A percentile compares a stretch with the other conserved stretches of the same genome.
Evolutionary conservation across 2,113 vertebrate genomes (phyloP).

Genomic region (Entomyzon cyanotis): DNA sequence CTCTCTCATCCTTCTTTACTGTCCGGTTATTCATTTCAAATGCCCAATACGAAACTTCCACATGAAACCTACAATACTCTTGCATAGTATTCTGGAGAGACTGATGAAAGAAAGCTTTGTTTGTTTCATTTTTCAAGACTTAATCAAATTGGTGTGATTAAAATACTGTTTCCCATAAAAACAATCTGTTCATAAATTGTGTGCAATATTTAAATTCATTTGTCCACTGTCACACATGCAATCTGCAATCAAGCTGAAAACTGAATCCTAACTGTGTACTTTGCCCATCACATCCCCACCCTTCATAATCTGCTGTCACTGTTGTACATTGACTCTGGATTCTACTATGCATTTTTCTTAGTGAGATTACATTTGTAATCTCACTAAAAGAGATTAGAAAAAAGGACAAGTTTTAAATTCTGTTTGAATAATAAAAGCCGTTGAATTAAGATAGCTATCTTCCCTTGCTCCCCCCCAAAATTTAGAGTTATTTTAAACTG

Average conservation of each 20-base stretch:
- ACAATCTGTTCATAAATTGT: background rate
- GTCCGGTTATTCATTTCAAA: background rate
- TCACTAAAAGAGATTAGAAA: no score
- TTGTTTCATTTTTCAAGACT: background rate
- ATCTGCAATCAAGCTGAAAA: background rate
- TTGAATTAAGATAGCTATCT: background rate
- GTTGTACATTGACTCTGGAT: background rate
- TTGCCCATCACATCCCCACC: background rate
- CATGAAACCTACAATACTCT: background rate
- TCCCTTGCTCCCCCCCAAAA: fast-evolving
- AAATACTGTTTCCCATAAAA: background rate
- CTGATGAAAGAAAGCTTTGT: background rate
- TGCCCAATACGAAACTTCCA: background rate
- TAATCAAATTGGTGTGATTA: background rate
- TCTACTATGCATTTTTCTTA: background rate
- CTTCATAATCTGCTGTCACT: background rate
- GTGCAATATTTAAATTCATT: background rate
- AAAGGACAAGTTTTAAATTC: background rate
- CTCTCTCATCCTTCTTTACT: background rate
- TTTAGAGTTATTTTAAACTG: background rate
- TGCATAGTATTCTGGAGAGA: background rate
- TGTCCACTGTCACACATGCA: background rate
- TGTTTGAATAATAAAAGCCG: background rate
- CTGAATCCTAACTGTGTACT: background rate
- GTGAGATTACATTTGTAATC: background rate